Percentiles rank a stretch among this genome's conserved stretches.
These are phyloP conservation scores for Mythimna vitellina DNA, from an alignment of 2,888 invertebrate species.

Conservation along the genomic window DNA sequence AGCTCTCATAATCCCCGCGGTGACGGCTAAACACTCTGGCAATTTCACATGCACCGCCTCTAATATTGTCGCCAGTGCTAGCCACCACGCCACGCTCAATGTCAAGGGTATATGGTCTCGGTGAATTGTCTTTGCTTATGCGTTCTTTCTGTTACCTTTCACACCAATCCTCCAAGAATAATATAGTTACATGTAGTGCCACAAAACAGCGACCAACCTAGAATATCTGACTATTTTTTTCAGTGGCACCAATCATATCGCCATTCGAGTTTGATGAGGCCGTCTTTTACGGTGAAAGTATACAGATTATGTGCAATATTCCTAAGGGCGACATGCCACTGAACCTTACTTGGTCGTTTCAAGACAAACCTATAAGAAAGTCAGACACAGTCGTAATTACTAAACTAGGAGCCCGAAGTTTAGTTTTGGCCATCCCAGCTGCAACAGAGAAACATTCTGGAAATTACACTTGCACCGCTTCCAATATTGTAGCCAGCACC, in stretches of 20 bases:
- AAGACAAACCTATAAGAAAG: conserved; percentile 87
- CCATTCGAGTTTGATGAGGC: conserved; percentile 91
- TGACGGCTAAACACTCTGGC: conserved; percentile 93
- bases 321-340: conserved; percentile 94
- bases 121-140: conserved; percentile 79
- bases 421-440: conserved; percentile 92
- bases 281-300: conserved; percentile 90
- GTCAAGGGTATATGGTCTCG: conserved; percentile 91
- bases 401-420: conserved; percentile 91
- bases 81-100: conserved; percentile 91
- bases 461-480: conserved; percentile 94
- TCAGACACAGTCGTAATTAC: conserved; percentile 87
- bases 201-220: conserved; percentile 30
- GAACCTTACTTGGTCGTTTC: conserved; percentile 93
- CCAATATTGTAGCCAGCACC: conserved; percentile 92
- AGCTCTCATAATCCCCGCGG: conserved; percentile 92
- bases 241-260: conserved; percentile 91
- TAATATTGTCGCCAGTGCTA: conserved; percentile 91
- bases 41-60: conserved; percentile 92
- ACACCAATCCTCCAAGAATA: conserved; percentile 53
- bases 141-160: conserved; percentile 70
- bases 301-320: conserved; percentile 90
- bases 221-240: conserved; percentile 70
- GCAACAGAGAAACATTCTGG: conserved; percentile 93
- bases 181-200: conserved; percentile 31